Conservation (phyloP, 1,140 invertebrate genomes). For the Monomorium pharaonis region DNA sequence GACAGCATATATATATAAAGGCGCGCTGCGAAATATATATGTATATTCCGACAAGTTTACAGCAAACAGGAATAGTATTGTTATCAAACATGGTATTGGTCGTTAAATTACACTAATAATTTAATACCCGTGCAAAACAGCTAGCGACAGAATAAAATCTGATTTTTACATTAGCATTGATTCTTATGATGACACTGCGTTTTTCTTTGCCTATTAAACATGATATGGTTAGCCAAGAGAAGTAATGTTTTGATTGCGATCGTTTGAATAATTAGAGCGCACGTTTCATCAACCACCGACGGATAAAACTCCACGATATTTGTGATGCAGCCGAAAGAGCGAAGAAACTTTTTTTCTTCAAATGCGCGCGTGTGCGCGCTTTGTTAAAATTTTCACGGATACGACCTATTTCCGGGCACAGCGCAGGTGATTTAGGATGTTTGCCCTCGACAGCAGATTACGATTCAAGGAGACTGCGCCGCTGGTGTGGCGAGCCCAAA, state of each 20-base stretch:
- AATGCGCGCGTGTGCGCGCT: background rate
- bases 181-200: background rate
- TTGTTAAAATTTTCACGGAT: slow-evolving; percentile 59
- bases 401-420: slow-evolving; percentile 43
- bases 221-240: background rate
- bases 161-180: background rate
- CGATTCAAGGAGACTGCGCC: slow-evolving; percentile 50
- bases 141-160: too few species aligned
- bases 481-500: slow-evolving; percentile 16
- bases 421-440: slow-evolving; percentile 59
- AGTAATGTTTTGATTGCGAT: background rate
- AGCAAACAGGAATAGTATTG: background rate
- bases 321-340: background rate
- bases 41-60: background rate
- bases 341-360: slow-evolving; percentile 20
- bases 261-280: slow-evolving; percentile 14
- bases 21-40: background rate
- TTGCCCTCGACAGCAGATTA: slow-evolving; percentile 59
- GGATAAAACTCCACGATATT: slow-evolving; percentile 11
- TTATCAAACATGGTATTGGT: too few species aligned
- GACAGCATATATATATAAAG: background rate
- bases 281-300: background rate
- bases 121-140: too few species aligned
- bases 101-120: too few species aligned
- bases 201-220: background rate